Conservation (phyloP, 2,888 invertebrate genomes). For the Sepiola atlantica region DNA sequence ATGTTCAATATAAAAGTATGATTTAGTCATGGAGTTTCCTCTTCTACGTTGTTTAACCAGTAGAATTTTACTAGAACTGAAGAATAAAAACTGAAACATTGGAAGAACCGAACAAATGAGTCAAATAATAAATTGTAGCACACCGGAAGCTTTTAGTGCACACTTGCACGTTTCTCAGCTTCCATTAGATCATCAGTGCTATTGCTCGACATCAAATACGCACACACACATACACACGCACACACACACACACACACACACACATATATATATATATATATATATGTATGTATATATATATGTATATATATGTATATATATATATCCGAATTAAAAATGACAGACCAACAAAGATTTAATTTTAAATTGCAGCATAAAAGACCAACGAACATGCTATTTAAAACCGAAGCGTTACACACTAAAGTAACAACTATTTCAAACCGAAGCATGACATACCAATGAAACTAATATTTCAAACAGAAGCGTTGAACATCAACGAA, state of each 20-base stretch:
- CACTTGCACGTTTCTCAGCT: not conserved
- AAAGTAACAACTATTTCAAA: too few relatives aligned
- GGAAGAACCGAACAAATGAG: not conserved
- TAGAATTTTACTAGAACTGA: not conserved
- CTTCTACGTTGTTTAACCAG: not conserved
- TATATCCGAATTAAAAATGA: too few relatives aligned
- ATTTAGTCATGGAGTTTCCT: not conserved
- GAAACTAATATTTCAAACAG: too few relatives aligned
- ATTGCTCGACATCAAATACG: not conserved
- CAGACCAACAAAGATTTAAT: too few relatives aligned
- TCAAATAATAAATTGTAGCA: not conserved
- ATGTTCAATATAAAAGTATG: not conserved
- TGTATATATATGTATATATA: too few relatives aligned
- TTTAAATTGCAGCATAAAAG: too few relatives aligned
- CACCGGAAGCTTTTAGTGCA: slow-evolving; percentile 10
- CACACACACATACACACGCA: not conserved
- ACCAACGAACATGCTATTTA: too few relatives aligned
- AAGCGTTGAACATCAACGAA: too few relatives aligned
- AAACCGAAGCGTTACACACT: too few relatives aligned
- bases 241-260: not conserved
- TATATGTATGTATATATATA: too few relatives aligned
- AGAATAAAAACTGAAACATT: not conserved
- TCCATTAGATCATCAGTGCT: not conserved
- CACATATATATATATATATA: not conserved
- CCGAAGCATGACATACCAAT: too few relatives aligned